Evolutionary conservation across 2,797 vertebrate genomes (phyloP).

Genomic region (Pangasius djambal): DNA sequence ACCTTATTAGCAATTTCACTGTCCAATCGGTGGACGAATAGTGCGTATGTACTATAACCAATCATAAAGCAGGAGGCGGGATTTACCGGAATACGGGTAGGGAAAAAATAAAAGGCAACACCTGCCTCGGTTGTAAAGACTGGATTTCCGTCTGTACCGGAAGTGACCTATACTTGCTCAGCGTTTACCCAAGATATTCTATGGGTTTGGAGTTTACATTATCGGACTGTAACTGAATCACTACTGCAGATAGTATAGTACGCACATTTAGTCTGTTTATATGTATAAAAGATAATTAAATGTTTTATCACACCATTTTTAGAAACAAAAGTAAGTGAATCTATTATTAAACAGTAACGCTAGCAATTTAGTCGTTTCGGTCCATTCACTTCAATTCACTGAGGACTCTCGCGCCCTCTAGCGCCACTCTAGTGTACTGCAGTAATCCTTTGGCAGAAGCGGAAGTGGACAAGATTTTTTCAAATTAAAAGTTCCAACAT

Average conservation of each 20-base stretch:
- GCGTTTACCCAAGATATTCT: background rate
- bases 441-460: background rate
- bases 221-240: background rate
- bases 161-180: background rate
- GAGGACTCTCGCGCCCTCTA: background rate
- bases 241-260: background rate
- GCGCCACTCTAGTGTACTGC: too few relatives aligned
- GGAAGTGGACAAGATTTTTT: background rate
- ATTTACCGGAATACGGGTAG: conserved; percentile 6
- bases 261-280: background rate
- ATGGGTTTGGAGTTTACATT: background rate
- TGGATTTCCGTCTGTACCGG: conserved; percentile 13
- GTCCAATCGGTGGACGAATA: background rate
- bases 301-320: background rate
- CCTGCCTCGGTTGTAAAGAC: background rate
- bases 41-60: background rate
- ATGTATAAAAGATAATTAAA: background rate
- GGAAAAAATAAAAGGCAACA: background rate
- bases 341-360: background rate
- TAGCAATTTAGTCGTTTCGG: background rate
- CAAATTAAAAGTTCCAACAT: background rate
- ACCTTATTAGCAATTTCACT: background rate
- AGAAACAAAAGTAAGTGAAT: background rate
- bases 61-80: background rate
- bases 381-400: background rate